Base-by-base conservation (phyloP, 2,113 vertebrate genomes). In the Erythrocercus mccallii region DNA sequence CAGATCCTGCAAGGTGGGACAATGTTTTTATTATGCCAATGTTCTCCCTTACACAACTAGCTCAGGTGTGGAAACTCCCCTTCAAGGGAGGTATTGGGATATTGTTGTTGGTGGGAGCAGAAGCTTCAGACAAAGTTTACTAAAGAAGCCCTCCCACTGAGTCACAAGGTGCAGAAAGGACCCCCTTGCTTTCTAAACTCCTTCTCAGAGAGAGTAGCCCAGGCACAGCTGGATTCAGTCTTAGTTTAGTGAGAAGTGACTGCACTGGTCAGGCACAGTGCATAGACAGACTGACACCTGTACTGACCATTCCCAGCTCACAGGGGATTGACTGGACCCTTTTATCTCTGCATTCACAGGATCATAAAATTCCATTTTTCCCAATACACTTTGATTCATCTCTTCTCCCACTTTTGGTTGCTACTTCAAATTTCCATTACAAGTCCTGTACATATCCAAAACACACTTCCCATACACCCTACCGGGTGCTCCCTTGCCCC, bases 1-100 rank as follows among this genome's bases (percentile, higher is more conserved):
- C 0, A 1, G 47, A 61, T 54, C 30, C 61, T 42, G 6, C 0
- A 1, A 61, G 61, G 30, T 61, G 47, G n/a, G 47, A 69, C 40
- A 47, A 81, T 27, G 47, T 47, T 68, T 81, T 54, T 27, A 31
- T 61, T n/a, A 27, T 47, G 70, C 2, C 62, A 76, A 0, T 54
- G 21, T 40, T 28, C 54, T 68, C 20, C 21, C 61, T 68, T 35
- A 47, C 45, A 35, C 47, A 35, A 11, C 21, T 47, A 48, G 17
- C 30, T 69, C 30, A 48, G 30, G 62, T 19, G 54, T 42, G 54
- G 44, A 35, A 69, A 47, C 9, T 76, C 8, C 30, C 12, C 24
- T 76, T 6, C 71, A 60, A 16, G 13, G 25, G 6, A 35, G 16
- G 4, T 31, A 19, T 0, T 17, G 25, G 22, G 40, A 27, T 24